phyloP scores from a whole-genome alignment of 1,140 invertebrate species.

The Drosophila repleta region DNA sequence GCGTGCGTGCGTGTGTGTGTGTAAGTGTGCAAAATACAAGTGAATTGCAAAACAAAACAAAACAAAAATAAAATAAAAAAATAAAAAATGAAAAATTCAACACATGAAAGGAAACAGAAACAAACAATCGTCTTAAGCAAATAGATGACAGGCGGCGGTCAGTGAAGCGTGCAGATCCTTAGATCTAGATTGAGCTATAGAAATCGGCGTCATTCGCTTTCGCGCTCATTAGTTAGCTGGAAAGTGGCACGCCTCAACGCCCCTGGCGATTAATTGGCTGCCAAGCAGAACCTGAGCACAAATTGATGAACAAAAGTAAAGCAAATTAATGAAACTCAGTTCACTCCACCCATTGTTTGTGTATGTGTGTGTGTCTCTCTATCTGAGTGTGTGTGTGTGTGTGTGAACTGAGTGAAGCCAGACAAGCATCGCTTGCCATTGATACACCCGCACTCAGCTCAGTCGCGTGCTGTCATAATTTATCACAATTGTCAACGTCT shows the following conservation, averaged over 20 bases:
- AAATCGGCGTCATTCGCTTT: conserved; percentile 34
- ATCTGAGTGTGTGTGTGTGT: conserved; percentile 2
- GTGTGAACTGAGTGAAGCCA: conserved; percentile 5
- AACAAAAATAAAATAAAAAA: conserved; percentile 32
- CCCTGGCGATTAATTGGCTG: conserved; percentile 62
- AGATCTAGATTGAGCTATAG: neutral
- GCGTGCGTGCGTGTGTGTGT: conserved; percentile 15
- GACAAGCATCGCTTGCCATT: neutral
- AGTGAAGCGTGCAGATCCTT: neutral
- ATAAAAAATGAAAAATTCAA: conserved; percentile 1
- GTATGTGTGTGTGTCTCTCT: conserved; percentile 18
- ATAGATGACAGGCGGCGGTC: neutral
- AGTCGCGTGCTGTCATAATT: conserved; percentile 66
- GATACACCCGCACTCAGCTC: conserved; percentile 6
- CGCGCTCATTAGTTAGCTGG: conserved; percentile 57
- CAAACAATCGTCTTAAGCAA: conserved; percentile 7
- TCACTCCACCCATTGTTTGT: neutral
- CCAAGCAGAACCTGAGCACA: conserved; percentile 12
- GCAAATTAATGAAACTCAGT: conserved; percentile 63
- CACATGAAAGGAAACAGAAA: conserved; percentile 26
- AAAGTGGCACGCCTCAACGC: conserved; percentile 13
- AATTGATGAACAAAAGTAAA: conserved; percentile 9
- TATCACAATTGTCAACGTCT: conserved; percentile 71
- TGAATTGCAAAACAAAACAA: conserved; percentile 58
- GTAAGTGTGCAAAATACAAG: conserved; percentile 42